phyloP scores from a whole-genome alignment of 1,140 invertebrate genomes.

The Chrysomallon squamiferum region DNA sequence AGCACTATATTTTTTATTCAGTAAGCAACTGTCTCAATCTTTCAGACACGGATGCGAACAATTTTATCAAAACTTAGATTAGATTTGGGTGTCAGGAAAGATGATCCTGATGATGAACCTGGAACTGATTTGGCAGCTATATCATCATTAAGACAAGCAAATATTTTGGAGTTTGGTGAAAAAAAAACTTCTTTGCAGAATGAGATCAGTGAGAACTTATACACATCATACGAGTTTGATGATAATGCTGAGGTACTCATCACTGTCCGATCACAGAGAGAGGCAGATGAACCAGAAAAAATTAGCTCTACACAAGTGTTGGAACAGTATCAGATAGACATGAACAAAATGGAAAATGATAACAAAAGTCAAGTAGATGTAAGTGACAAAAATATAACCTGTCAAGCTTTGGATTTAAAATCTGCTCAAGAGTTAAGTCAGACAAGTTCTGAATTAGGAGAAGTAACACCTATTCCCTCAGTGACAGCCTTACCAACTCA shows the following conservation, averaged over 20 bases:
- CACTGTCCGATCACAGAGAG: constrained; percentile 25
- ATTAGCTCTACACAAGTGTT: constrained; percentile 22
- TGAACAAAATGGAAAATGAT: constrained; percentile 13
- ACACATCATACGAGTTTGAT: constrained; percentile 31
- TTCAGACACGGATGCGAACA: constrained; percentile 42
- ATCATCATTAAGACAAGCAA: constrained; percentile 6
- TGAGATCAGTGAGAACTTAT: constrained; percentile 18
- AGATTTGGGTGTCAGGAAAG: constrained; percentile 40
- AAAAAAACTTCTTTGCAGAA: no score
- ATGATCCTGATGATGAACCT: constrained; percentile 3
- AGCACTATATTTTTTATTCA: no score
- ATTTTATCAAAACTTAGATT: constrained; percentile 37
- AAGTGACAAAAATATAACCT: neutral
- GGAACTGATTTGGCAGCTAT: constrained; percentile 5
- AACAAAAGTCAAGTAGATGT: neutral
- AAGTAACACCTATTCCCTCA: no score
- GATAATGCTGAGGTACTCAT: constrained; percentile 28
- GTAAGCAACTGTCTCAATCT: no score
- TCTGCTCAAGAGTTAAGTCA: no score
- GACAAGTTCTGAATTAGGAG: no score
- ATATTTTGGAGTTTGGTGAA: no score
- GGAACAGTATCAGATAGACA: constrained; percentile 27
- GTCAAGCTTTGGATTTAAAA: no score
- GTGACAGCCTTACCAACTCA: no score
- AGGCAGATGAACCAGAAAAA: constrained; percentile 15